These are phyloP conservation scores for Megalops cyprinoides DNA, from an alignment of 2,797 vertebrate genomes.

Conservation along the genomic window DNA sequence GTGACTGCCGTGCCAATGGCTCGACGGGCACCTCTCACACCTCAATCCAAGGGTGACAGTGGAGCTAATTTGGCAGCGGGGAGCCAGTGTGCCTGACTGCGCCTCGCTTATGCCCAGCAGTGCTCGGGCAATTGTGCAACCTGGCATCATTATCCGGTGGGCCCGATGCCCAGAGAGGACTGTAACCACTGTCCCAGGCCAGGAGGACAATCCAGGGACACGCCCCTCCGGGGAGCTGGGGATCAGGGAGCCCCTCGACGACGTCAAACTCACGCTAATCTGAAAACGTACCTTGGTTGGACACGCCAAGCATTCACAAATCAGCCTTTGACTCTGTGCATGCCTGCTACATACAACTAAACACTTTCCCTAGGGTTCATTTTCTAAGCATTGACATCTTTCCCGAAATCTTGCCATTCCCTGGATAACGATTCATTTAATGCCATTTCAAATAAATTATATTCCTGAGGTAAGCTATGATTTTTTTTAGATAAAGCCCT, in stretches of 20 bases:
- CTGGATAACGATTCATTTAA: neutral
- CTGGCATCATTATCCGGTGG: constrained; percentile 46
- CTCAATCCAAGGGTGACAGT: constrained; percentile 27
- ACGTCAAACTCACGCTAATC: neutral
- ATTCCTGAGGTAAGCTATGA: neutral
- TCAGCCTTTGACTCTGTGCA: neutral
- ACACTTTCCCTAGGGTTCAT: neutral
- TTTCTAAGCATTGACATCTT: neutral
- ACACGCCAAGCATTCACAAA: neutral
- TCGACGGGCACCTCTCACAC: constrained; percentile 35
- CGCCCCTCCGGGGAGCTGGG: constrained; percentile 46
- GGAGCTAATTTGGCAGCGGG: constrained; percentile 28
- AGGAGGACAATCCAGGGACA: constrained; percentile 60
- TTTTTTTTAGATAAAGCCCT: neutral
- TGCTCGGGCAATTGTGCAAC: constrained; percentile 45
- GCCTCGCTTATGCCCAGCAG: constrained; percentile 36
- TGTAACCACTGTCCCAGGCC: constrained; percentile 41
- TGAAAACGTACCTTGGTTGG: constrained; percentile 7
- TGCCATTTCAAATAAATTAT: neutral
- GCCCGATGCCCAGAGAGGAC: constrained; percentile 36
- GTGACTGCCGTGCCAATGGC: constrained; percentile 21
- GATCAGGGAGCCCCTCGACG: constrained; percentile 3
- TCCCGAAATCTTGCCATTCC: neutral
- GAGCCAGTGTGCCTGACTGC: constrained; percentile 41
- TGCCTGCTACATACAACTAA: neutral